phyloP scores from a whole-genome alignment of 2,113 vertebrate genomes.

The Phalacrocorax pelagicus region DNA sequence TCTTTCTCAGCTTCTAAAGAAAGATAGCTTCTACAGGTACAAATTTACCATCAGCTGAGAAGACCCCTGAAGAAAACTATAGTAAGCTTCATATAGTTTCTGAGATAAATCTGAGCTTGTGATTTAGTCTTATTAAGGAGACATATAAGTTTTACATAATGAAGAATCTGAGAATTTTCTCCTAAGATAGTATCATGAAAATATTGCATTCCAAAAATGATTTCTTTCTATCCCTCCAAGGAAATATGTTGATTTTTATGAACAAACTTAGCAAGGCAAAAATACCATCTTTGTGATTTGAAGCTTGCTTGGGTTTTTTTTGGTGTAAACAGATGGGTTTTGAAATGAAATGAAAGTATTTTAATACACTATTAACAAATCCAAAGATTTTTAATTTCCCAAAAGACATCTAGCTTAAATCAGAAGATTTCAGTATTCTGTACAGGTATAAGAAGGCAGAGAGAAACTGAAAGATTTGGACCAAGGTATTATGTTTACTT shows the following conservation, averaged over 20 bases:
- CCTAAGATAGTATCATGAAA: not conserved
- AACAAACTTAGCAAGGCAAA: not conserved
- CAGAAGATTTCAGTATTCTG: not conserved
- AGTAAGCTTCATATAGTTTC: not conserved
- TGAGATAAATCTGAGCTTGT: not conserved
- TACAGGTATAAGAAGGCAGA: not conserved
- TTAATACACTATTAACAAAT: not conserved
- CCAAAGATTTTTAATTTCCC: not conserved
- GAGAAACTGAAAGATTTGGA: not conserved
- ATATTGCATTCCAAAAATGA: not conserved
- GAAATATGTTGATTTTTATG: not conserved
- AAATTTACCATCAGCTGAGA: not conserved
- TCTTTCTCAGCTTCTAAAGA: not conserved
- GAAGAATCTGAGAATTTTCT: not conserved
- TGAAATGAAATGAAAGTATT: not conserved
- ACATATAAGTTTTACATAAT: not conserved
- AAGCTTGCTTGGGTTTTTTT: not conserved
- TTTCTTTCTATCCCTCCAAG: not conserved
- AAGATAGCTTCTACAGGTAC: not conserved
- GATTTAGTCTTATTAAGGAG: not conserved
- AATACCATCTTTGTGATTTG: not conserved
- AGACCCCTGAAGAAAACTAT: not conserved
- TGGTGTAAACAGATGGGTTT: not conserved
- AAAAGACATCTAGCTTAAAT: not conserved
- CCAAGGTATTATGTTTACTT: not conserved